Percentiles rank a stretch among this genome's conserved stretches.
These are phyloP conservation scores for Mimas tiliae DNA, from an alignment of 2,888 invertebrate species.

Conservation along the genomic window DNA sequence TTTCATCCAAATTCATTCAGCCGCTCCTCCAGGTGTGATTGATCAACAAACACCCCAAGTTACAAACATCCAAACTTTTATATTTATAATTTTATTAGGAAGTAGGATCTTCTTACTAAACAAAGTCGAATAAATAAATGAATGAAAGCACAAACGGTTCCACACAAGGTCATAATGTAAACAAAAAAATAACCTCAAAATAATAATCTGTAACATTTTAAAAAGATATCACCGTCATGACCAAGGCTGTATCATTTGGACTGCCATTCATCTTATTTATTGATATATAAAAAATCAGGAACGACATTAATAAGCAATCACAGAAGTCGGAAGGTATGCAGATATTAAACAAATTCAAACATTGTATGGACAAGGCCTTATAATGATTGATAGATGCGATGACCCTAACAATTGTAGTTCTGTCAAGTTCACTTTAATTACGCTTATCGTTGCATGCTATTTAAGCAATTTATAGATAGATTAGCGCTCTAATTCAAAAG, in stretches of 20 bases:
- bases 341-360: conserved; percentile 29
- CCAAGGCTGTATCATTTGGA: conserved; percentile 2
- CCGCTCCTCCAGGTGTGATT: too few species aligned
- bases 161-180: neutral
- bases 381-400: conserved; percentile 61
- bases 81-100: too few species aligned
- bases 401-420: conserved; percentile 61
- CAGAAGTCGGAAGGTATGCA: conserved; percentile 21
- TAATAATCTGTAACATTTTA: neutral
- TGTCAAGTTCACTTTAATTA: conserved; percentile 65
- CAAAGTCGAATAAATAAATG: neutral
- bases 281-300: conserved; percentile 19
- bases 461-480: neutral
- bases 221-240: neutral
- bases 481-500: too few species aligned
- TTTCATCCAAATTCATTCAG: too few species aligned
- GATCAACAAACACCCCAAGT: too few species aligned
- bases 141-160: neutral
- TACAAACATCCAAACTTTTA: too few species aligned
- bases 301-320: conserved; percentile 24
- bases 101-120: neutral
- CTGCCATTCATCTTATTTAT: conserved; percentile 9
- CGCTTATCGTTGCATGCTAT: conserved; percentile 27
- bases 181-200: neutral
- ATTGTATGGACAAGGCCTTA: conserved; percentile 45